Evolutionary conservation across 2,113 vertebrate species (phyloP), one percentile per base, ranked within the genome.

Genomic region (Pithys albifrons): DNA sequence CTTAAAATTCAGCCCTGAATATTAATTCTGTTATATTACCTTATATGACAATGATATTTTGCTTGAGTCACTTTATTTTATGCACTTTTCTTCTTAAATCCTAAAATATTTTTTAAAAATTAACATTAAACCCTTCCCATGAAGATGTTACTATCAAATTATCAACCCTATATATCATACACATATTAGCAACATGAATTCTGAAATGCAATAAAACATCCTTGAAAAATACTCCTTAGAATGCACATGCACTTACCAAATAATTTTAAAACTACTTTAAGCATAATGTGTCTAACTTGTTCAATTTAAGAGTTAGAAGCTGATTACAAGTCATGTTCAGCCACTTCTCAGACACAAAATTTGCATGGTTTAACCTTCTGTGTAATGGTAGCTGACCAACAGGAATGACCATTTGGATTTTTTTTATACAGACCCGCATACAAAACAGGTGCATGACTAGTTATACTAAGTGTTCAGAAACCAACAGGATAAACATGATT

Each of bases 271-370:
- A 58, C 14, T 77, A 35, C 20, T 84, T 91, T 41, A 70, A 74
- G n/a, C 80, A 83, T 66, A 51, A 66, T 17, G 6, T 48, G 13
- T 81, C 61, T 31, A 33, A 74, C 11, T 72, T 46, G 33, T 7
- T 69, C 33, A 75, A 43, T 67, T 79, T 62, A 83, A 86, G 49
- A 92, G 31, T 74, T 88, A 92, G 80, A 28, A 90, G 33, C 23
- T 66, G 28, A 74, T 84, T 79, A 46, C 37, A 82, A 86, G 41
- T 33, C 49, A 46, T 9, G 75, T 49, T 58, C 64, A 80, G 28
- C 13, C 28, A 78, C 41, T 92, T 62, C 46, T 73, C 35, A n/a
- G n/a, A 51, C 55, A 69, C 28, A 66, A 62, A 39, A 80, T 76
- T 70, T 85, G 58, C 58, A 65, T 12, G 29, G 43, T 51, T 92